Conservation (phyloP, 2,797 vertebrate species). For the Nannoperca obscura region DNA sequence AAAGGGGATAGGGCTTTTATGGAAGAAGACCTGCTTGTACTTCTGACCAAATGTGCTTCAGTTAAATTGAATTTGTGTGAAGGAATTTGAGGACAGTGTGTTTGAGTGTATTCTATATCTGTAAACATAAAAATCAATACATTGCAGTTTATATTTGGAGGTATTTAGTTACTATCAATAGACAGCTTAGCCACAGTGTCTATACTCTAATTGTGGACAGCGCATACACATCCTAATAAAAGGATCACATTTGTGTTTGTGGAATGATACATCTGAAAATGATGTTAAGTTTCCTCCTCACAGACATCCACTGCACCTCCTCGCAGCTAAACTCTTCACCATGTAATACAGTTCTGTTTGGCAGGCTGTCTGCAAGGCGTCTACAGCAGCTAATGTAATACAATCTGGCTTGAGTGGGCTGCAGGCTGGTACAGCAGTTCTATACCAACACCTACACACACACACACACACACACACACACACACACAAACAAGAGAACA, state of each 20-base stretch:
- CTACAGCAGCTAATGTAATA: constrained; percentile 70
- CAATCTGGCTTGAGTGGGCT: constrained; percentile 72
- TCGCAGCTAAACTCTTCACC: constrained; percentile 20
- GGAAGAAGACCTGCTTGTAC: neutral
- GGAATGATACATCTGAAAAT: constrained; percentile 2
- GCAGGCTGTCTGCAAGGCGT: constrained; percentile 48
- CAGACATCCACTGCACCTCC: constrained; percentile 16
- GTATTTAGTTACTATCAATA: neutral
- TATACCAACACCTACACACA: constrained; percentile 43
- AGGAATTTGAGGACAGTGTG: neutral
- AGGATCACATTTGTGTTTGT: neutral
- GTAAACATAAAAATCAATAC: neutral
- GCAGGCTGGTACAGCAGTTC: constrained; percentile 57
- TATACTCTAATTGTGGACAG: neutral
- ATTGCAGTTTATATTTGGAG: neutral
- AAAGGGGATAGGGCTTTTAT: neutral
- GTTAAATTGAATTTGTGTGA: neutral
- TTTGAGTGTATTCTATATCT: neutral
- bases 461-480: constrained; percentile 19
- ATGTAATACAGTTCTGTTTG: constrained; percentile 38
- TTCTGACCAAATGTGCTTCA: neutral
- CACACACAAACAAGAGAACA: neutral
- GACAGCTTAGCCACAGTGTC: neutral
- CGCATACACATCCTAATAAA: neutral
- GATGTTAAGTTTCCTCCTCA: constrained; percentile 12